Percentiles rank a stretch among this genome's conserved stretches.
phyloP scores from a whole-genome alignment of 2,113 vertebrate species.

The human region GRCh38 chr2:21293501-21294000 shows the following conservation, averaged over 20 bases:
- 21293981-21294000: conserved; percentile 31
- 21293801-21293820: conserved; percentile 68
- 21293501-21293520: conserved; percentile 15
- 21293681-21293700: conserved; percentile 80
- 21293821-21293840: conserved; percentile 70
- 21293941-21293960: background rate
- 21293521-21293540: conserved; percentile 67
- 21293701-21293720: conserved; percentile 76
- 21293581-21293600: conserved; percentile 67
- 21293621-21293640: conserved; percentile 77
- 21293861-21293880: conserved; percentile 55
- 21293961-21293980: background rate
- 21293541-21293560: conserved; percentile 49
- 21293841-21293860: conserved; percentile 57
- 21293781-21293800: conserved; percentile 69
- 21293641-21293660: conserved; percentile 70
- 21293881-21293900: background rate
- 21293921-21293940: background rate
- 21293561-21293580: conserved; percentile 58
- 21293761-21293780: conserved; percentile 70
- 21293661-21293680: conserved; percentile 78
- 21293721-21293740: conserved; percentile 78
- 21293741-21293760: conserved; percentile 75
- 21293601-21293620: conserved; percentile 77
- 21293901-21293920: background rate